Evolutionary conservation across 2,888 invertebrate genomes (phyloP).

Genomic region (Cheiracanthium punctorium): DNA sequence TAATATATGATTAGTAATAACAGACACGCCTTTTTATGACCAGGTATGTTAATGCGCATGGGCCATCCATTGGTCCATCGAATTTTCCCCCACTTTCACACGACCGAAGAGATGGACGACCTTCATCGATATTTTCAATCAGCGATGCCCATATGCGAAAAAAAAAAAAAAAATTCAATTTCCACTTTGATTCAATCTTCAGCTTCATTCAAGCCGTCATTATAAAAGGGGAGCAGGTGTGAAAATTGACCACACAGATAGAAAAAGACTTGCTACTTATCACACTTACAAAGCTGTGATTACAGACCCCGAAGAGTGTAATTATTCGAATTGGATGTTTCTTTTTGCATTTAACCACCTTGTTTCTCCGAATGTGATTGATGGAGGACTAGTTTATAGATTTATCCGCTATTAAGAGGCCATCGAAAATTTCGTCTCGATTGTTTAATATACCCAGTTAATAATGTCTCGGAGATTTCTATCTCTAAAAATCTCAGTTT

Average conservation of each 20-base stretch:
- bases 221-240: constrained; percentile 38
- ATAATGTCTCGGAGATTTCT: constrained; percentile 36
- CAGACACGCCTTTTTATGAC: not conserved
- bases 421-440: constrained; percentile 15
- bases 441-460: constrained; percentile 43
- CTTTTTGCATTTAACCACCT: constrained; percentile 30
- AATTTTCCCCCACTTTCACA: not conserved
- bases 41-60: not conserved
- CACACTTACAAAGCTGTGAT: constrained; percentile 43
- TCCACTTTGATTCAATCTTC: constrained; percentile 19
- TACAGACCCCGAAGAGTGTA: constrained; percentile 46
- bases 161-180: constrained; percentile 41
- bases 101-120: not conserved
- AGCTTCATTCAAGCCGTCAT: constrained; percentile 28
- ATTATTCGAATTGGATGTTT: constrained; percentile 58
- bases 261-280: constrained; percentile 35
- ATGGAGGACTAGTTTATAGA: constrained; percentile 16
- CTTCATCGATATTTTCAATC: not conserved
- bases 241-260: constrained; percentile 64
- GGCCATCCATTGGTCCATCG: not conserved
- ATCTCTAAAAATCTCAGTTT: constrained; percentile 5
- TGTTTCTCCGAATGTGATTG: constrained; percentile 64
- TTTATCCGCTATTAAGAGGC: constrained; percentile 7
- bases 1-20: not conserved
- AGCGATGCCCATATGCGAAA: not conserved